A percentile compares a stretch with the other conserved stretches of the same genome.
Evolutionary conservation across 1,140 invertebrate species (phyloP).

Genomic region (Sesamia nonagrioides): DNA sequence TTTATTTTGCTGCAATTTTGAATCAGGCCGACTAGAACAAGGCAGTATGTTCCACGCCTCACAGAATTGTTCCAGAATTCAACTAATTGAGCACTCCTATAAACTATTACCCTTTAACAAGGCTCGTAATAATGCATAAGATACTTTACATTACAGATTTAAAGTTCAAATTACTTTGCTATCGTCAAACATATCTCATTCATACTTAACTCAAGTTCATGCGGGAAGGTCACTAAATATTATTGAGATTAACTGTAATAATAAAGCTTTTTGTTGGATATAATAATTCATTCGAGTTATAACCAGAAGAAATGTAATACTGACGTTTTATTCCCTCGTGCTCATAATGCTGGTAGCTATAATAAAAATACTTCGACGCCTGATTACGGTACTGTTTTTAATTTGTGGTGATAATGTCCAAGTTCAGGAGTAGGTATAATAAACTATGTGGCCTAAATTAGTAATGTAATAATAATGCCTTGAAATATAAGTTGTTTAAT

Average conservation of each 20-base stretch:
- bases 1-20: background rate
- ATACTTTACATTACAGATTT: background rate
- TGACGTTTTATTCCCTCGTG: no score
- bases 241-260: slow-evolving; percentile 40
- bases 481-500: no score
- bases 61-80: background rate
- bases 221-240: slow-evolving; percentile 56
- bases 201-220: slow-evolving; percentile 47
- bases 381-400: background rate
- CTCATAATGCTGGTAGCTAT: slow-evolving; percentile 6
- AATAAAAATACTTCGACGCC: background rate
- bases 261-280: slow-evolving; percentile 22
- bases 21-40: background rate
- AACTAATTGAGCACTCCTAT: slow-evolving; percentile 19
- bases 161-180: background rate
- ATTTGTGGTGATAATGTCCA: background rate
- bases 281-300: slow-evolving; percentile 26
- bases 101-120: slow-evolving; percentile 11
- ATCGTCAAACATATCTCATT: background rate
- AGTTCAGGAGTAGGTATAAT: background rate
- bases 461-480: no score
- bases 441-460: background rate
- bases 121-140: background rate
- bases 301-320: background rate
- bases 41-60: background rate